Evolutionary conservation across 2,797 vertebrate genomes (phyloP).

Genomic region (Parauchenoglanis ngamensis): DNA sequence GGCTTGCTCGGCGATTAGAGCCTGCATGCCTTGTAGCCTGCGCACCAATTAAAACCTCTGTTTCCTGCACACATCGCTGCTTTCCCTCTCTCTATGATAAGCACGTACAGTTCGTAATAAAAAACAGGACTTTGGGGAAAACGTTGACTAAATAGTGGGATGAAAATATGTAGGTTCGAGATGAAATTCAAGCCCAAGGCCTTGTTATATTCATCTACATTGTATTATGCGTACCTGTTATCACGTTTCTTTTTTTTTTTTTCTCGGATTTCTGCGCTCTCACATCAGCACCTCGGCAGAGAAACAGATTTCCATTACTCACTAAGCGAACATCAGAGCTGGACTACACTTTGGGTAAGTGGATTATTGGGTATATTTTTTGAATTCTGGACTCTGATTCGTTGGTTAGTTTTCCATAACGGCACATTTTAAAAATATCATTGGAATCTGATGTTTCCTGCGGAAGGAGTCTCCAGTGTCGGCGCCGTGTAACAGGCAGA

Average conservation of each 20-base stretch:
- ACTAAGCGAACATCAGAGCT: not conserved
- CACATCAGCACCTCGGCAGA: not conserved
- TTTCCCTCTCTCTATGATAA: slow-evolving; percentile 6
- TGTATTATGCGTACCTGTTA: not conserved
- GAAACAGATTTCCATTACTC: not conserved
- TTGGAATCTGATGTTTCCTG: not conserved
- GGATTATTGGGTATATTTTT: not conserved
- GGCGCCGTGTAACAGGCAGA: not conserved
- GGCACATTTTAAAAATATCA: not conserved
- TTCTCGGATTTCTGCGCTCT: not conserved
- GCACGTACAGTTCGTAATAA: not conserved
- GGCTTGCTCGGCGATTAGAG: slow-evolving; percentile 39
- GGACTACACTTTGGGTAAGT: too few species aligned
- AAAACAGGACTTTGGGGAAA: not conserved
- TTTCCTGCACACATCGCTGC: slow-evolving; percentile 17
- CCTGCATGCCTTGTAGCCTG: slow-evolving; percentile 5
- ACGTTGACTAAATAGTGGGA: not conserved
- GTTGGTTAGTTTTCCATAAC: not conserved
- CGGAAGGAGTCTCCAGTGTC: not conserved
- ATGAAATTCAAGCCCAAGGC: not conserved
- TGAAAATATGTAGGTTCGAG: not conserved
- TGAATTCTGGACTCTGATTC: not conserved
- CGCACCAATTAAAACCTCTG: slow-evolving; percentile 4
- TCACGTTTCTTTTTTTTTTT: not conserved
- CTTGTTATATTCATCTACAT: not conserved